Evolutionary conservation across 2,888 invertebrate species (phyloP).

Genomic region (Sericinus montela): DNA sequence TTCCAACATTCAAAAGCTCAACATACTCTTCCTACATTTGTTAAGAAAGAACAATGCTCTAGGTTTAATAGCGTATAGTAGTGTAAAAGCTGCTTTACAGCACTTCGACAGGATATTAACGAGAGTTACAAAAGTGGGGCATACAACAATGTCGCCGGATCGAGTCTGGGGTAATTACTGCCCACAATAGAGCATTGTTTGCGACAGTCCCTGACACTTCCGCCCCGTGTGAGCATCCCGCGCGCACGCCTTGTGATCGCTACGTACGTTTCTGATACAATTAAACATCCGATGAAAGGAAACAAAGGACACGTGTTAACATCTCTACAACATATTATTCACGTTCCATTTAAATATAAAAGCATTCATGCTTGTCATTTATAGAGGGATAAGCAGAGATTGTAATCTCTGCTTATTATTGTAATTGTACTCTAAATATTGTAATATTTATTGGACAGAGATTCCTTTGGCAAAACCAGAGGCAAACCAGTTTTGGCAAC

Average conservation of each 20-base stretch:
- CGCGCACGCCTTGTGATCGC: slow-evolving; percentile 32
- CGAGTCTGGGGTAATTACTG: slow-evolving; percentile 51
- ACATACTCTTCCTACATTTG: too few species aligned
- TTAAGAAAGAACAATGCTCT: too few species aligned
- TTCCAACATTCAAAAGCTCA: too few species aligned
- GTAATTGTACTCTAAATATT: too few species aligned
- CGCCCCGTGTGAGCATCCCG: slow-evolving; percentile 46
- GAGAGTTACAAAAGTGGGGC: slow-evolving; percentile 33
- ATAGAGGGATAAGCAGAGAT: too few species aligned
- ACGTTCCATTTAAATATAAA: too few species aligned
- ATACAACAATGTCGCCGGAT: slow-evolving; percentile 43
- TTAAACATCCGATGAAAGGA: slow-evolving; percentile 1
- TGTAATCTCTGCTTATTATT: too few species aligned
- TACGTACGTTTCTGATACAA: slow-evolving; percentile 4
- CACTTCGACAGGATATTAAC: slow-evolving; percentile 18
- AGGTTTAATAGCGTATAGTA: neutral
- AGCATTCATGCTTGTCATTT: too few species aligned
- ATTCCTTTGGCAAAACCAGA: too few species aligned
- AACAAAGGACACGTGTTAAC: slow-evolving; percentile 8
- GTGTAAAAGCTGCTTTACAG: slow-evolving; percentile 9
- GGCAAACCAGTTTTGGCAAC: too few species aligned
- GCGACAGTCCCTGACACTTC: slow-evolving; percentile 50
- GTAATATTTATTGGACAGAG: too few species aligned
- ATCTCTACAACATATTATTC: neutral
- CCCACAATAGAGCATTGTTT: slow-evolving; percentile 70